A percentile compares a stretch with the other conserved stretches of the same genome.
Evolutionary conservation across 2,888 invertebrate genomes (phyloP).

Genomic region (Hirtodrosophila cameraria): DNA sequence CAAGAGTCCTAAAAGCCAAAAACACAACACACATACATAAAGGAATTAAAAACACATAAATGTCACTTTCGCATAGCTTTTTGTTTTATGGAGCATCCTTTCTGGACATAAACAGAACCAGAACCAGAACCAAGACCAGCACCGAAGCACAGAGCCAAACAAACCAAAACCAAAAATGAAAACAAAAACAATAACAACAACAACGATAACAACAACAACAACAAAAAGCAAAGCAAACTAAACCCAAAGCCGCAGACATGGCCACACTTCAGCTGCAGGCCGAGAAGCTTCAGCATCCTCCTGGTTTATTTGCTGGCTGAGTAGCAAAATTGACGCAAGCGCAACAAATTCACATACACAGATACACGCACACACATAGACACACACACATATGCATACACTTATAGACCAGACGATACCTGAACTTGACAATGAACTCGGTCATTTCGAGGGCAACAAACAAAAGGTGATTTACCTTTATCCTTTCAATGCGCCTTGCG

Average conservation of each 20-base stretch:
- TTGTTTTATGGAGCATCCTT: constrained; percentile 75
- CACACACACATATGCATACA: constrained; percentile 10
- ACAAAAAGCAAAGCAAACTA: constrained; percentile 32
- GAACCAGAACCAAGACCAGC: constrained; percentile 9
- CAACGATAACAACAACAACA: constrained; percentile 30
- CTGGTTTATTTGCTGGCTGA: constrained; percentile 27
- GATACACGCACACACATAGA: constrained; percentile 26
- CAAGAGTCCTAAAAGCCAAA: constrained; percentile 30
- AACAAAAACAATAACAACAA: neutral
- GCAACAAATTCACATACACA: constrained; percentile 58
- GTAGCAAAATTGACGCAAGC: constrained; percentile 72
- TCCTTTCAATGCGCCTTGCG: constrained; percentile 50
- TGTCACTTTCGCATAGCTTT: constrained; percentile 74
- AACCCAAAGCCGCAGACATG: constrained; percentile 58
- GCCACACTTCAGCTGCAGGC: constrained; percentile 66
- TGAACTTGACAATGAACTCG: constrained; percentile 78
- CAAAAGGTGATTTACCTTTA: constrained; percentile 79
- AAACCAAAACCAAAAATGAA: constrained; percentile 4
- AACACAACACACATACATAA: constrained; percentile 8
- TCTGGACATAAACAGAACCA: constrained; percentile 12
- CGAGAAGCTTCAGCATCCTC: constrained; percentile 21
- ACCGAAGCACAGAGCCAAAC: too few species aligned
- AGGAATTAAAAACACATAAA: constrained; percentile 78
- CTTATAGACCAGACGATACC: constrained; percentile 51
- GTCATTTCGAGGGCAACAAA: constrained; percentile 74